Conservation (phyloP, 1,140 invertebrate genomes). For the Heliconius himera region DNA sequence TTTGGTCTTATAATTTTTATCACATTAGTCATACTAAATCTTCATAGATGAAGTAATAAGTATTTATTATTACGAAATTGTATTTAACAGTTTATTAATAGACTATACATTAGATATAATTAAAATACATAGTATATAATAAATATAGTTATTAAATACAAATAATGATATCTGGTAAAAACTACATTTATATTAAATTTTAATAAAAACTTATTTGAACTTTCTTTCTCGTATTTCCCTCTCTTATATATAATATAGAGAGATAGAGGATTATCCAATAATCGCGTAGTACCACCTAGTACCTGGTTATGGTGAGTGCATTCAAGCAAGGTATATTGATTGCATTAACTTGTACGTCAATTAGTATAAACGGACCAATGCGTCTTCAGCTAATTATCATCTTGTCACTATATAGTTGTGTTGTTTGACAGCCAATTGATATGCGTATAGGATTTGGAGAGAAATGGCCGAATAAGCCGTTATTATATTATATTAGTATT, state of each 20-base stretch:
- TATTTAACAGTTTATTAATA: too few species aligned
- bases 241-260: not conserved
- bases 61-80: too few species aligned
- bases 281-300: not conserved
- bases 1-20: too few species aligned
- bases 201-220: too few species aligned
- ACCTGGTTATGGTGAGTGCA: conserved; percentile 47
- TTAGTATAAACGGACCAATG: conserved; percentile 74
- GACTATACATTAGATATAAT: too few species aligned
- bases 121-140: too few species aligned
- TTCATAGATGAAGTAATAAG: too few species aligned
- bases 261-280: not conserved
- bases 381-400: conserved; percentile 77
- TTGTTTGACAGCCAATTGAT: conserved; percentile 61
- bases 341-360: conserved; percentile 78
- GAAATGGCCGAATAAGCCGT: not conserved
- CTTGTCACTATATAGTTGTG: conserved; percentile 66
- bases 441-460: conserved; percentile 47
- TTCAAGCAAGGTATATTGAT: conserved; percentile 71
- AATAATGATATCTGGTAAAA: too few species aligned
- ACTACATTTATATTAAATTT: too few species aligned
- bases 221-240: too few species aligned
- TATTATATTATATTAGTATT: conserved; percentile 14
- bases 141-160: too few species aligned
- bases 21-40: too few species aligned